Evolutionary conservation across 2,888 invertebrate species (phyloP), one percentile per base, ranked within the genome.

Genomic region (Dasypolia templi): DNA sequence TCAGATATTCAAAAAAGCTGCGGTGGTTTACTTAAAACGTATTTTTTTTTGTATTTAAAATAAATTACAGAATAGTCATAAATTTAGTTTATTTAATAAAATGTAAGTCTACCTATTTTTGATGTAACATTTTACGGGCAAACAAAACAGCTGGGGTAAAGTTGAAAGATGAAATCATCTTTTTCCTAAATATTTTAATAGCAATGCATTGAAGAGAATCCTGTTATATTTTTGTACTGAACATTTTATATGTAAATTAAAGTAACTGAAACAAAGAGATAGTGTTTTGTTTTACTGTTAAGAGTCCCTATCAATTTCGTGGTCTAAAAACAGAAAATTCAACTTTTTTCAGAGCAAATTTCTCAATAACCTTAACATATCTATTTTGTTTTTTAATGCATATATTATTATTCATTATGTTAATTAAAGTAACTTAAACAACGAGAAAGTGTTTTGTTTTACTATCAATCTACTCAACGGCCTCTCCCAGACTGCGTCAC

Each of bases 181-280:
- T n/a, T n/a, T n/a, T n/a, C n/a, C n/a, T n/a, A 39, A 64, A 29
- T 62, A 70, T 67, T 46, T 56, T 39, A 55, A 46, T 68, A 17
- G 29, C 53, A 68, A 32, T 71, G 35, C 83, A 58, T 69, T 63
- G 29, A 58, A 72, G 35, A 42, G 7, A 44, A 55, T 29, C 29
- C 58, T 71, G 78, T 71, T 63, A 58, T 76, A 72, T 86, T 77
- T 79, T 65, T 85, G 70, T 84, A 84, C 76, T 83, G 76, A 84
- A 66, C 19, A 59, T 61, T 79, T 79, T 67, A 53, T 84, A 35
- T 82, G 70, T 86, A 83, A 83, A 84, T 72, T 86, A 86, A 80
- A 77, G 39, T 75, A 71, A 83, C 53, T 12, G 69, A 84, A 65
- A 82, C 65, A 76, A 76, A 39, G 61, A 80, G 17, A 3, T 1